phyloP scores from a whole-genome alignment of 2,888 invertebrate species.

The Pilophorus perplexus region DNA sequence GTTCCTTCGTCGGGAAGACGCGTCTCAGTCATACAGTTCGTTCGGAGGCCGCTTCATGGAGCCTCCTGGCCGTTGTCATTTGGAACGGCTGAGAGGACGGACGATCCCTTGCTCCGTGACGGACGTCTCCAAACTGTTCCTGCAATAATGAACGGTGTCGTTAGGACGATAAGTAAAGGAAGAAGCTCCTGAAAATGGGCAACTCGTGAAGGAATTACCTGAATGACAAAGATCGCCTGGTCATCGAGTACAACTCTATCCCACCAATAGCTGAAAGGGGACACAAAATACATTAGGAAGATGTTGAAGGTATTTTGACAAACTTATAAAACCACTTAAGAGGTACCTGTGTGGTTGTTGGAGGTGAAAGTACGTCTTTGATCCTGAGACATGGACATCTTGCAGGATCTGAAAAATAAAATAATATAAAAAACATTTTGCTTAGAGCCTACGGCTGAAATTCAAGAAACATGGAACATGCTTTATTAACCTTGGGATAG shows the following conservation, averaged over 20 bases:
- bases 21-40: slow-evolving; percentile 46
- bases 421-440: not conserved
- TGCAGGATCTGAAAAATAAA: slow-evolving; percentile 40
- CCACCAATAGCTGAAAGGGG: not conserved
- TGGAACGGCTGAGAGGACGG: slow-evolving; percentile 44
- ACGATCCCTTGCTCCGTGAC: slow-evolving; percentile 46
- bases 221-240: slow-evolving; percentile 33
- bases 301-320: not conserved
- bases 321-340: no score
- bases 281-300: not conserved
- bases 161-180: no score
- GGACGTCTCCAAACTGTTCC: slow-evolving; percentile 45
- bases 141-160: slow-evolving; percentile 15
- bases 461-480: no score
- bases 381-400: slow-evolving; percentile 45
- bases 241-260: slow-evolving; percentile 42
- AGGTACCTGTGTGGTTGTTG: slow-evolving; percentile 41
- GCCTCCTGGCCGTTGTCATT: slow-evolving; percentile 46
- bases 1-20: no score
- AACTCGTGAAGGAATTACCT: slow-evolving; percentile 27
- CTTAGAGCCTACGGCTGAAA: no score
- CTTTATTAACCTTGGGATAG: no score
- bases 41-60: slow-evolving; percentile 43
- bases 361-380: slow-evolving; percentile 43
- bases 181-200: not conserved